phyloP scores from a whole-genome alignment of 2,888 invertebrate genomes.

The Pachymerium ferrugineum region DNA sequence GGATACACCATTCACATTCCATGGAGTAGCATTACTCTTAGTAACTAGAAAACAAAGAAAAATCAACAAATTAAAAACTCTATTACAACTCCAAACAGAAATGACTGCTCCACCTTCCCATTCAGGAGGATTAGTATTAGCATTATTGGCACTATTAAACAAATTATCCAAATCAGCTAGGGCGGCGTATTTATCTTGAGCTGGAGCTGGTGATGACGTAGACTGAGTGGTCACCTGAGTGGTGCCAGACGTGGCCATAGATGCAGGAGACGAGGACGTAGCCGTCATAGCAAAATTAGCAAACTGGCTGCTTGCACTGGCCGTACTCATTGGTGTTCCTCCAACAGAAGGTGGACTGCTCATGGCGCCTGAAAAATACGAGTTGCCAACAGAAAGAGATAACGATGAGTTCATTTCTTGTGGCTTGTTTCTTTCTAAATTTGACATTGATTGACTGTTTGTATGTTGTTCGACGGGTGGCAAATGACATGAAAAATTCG shows the following conservation, averaged over 20 bases:
- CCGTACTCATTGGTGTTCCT: constrained; percentile 29
- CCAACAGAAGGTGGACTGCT: constrained; percentile 39
- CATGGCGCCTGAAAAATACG: neutral
- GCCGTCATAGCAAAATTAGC: constrained; percentile 41
- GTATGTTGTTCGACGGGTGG: neutral
- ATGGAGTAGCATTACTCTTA: neutral
- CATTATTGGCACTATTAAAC: constrained; percentile 49
- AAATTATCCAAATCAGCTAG: constrained; percentile 80
- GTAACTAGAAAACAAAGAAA: neutral
- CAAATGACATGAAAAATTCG: too few species aligned
- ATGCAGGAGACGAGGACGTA: constrained; percentile 45
- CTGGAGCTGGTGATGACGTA: constrained; percentile 42
- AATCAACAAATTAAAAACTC: neutral
- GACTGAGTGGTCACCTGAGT: constrained; percentile 49
- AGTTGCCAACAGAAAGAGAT: neutral
- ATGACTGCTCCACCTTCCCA: too few species aligned
- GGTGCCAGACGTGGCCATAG: constrained; percentile 34
- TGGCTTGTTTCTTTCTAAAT: neutral
- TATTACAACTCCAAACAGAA: too few species aligned
- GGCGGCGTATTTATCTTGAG: constrained; percentile 90
- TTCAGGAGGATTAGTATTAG: constrained; percentile 25
- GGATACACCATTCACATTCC: neutral
- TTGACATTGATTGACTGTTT: neutral
- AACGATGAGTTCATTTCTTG: neutral
- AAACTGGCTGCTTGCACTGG: constrained; percentile 31